These are phyloP conservation scores for Lathronympha strigana DNA, from an alignment of 2,888 invertebrate species.

Conservation along the genomic window DNA sequence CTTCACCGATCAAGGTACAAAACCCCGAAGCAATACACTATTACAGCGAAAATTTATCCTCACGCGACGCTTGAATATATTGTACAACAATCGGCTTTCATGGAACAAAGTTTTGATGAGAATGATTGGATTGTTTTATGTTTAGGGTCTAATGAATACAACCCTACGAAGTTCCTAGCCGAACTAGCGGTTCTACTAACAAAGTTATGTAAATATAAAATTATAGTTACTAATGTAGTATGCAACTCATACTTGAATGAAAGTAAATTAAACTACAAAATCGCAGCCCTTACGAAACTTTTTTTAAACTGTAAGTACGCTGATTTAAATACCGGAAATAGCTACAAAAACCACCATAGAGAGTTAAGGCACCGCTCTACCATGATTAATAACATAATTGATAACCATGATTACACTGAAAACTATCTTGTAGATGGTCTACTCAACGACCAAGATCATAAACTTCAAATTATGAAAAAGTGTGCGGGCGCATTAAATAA, in stretches of 20 bases:
- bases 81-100: neutral
- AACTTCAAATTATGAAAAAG: neutral
- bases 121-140: constrained; percentile 18
- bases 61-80: constrained; percentile 5
- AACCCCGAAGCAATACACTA: neutral
- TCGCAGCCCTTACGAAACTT: neutral
- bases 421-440: constrained; percentile 2
- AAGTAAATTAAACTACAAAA: constrained; percentile 7
- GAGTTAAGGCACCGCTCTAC: neutral
- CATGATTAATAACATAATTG: neutral
- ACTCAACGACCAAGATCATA: neutral
- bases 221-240: constrained; percentile 8
- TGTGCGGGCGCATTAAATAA: neutral
- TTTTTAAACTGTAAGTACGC: constrained; percentile 7
- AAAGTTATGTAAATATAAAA: neutral
- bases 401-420: constrained; percentile 3
- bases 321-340: neutral
- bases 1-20: neutral
- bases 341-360: neutral
- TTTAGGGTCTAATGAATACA: constrained; percentile 9
- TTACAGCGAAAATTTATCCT: neutral
- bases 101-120: neutral
- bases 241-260: neutral
- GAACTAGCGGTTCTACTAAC: constrained; percentile 11
- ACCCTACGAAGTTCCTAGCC: constrained; percentile 19